phyloP scores from a whole-genome alignment of 35 echinoderm and acorn worm genomes.

The Eucidaris tribuloides region DNA sequence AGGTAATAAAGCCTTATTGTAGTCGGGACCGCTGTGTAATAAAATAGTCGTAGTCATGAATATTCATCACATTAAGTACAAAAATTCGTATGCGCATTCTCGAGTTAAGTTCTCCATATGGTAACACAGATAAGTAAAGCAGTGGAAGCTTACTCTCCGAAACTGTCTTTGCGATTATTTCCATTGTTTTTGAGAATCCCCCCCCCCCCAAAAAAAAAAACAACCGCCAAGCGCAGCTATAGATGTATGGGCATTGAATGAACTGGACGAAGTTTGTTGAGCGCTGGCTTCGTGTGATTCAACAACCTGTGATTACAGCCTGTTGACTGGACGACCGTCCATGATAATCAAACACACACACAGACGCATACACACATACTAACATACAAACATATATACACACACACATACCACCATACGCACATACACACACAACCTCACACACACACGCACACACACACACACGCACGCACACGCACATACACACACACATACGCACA shows the following conservation, averaged over 20 bases:
- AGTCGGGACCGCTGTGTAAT: not conserved
- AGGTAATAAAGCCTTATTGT: slow-evolving; percentile 21
- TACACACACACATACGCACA: no score
- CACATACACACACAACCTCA: no score
- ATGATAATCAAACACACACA: no score
- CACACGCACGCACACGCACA: no score
- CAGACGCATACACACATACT: not conserved
- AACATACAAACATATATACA: no score
- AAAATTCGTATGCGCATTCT: not conserved
- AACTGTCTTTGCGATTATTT: not conserved
- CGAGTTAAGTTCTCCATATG: not conserved
- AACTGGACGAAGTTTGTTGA: not conserved
- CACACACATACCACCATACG: no score
- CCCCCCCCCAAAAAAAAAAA: no score
- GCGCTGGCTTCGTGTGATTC: not conserved
- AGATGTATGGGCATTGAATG: not conserved
- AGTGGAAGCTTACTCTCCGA: not conserved
- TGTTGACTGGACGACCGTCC: slow-evolving; percentile 26
- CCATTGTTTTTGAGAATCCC: not conserved
- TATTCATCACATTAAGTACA: not conserved
- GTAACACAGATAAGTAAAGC: not conserved
- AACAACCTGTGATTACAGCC: slow-evolving; percentile 19
- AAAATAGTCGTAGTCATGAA: not conserved
- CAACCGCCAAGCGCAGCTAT: no score
- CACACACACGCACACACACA: not conserved